These are phyloP conservation scores for Dipus sagitta DNA, from an alignment of 2,797 vertebrate species.

Conservation along the genomic window DNA sequence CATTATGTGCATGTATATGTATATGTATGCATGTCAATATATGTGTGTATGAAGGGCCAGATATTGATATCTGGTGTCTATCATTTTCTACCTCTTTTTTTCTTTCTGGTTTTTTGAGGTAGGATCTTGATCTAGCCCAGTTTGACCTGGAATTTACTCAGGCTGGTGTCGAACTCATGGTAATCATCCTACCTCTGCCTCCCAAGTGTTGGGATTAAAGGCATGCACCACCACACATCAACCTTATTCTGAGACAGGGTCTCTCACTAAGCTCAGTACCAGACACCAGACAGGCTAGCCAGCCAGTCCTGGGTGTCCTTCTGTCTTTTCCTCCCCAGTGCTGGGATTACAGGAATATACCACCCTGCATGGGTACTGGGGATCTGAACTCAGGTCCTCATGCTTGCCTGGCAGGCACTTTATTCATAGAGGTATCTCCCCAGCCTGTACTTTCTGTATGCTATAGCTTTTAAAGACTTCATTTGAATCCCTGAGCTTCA, in stretches of 20 bases:
- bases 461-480: background rate
- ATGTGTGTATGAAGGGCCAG: background rate
- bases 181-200: no score
- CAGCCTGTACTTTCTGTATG: background rate
- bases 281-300: background rate
- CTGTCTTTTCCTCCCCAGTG: background rate
- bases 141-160: no score
- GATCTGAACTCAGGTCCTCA: background rate
- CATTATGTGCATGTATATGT: no score
- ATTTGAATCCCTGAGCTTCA: background rate
- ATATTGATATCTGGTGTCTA: background rate
- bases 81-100: background rate
- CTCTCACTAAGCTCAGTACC: background rate
- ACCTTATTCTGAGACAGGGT: background rate
- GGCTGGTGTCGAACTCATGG: no score
- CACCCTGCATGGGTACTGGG: no score
- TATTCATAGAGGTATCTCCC: background rate
- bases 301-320: background rate
- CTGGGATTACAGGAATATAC: background rate
- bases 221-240: no score
- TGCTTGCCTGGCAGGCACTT: background rate
- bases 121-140: no score
- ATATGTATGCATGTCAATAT: background rate
- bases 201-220: no score
- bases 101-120: no score